These are phyloP conservation scores for Gerris lacustris DNA, from an alignment of 2,888 invertebrate species.

Conservation along the genomic window DNA sequence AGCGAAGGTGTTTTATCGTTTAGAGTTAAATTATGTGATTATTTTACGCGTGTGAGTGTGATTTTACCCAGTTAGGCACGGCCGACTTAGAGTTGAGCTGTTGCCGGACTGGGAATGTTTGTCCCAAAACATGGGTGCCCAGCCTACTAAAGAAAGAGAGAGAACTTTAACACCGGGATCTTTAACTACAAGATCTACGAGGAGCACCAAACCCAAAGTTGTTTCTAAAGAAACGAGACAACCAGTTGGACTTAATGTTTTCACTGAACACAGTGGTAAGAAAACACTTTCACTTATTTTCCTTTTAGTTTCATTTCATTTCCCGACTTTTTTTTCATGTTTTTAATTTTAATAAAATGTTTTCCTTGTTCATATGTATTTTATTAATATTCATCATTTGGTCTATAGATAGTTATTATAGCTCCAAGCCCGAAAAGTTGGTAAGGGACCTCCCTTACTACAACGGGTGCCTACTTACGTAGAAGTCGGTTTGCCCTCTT, in stretches of 20 bases:
- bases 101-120: slow-evolving; percentile 33
- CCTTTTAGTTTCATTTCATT: slow-evolving; percentile 5
- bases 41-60: slow-evolving; percentile 7
- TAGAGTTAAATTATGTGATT: slow-evolving; percentile 10
- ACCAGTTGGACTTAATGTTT: slow-evolving; percentile 71
- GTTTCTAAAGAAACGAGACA: slow-evolving; percentile 71
- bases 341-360: neutral
- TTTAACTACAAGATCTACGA: slow-evolving; percentile 35
- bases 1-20: neutral
- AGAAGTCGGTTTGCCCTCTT: too few relatives aligned
- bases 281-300: slow-evolving; percentile 27
- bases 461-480: too few relatives aligned
- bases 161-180: slow-evolving; percentile 56
- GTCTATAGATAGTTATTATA: too few relatives aligned
- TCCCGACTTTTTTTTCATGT: slow-evolving; percentile 7
- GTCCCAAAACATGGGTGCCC: slow-evolving; percentile 67
- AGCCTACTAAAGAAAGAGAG: slow-evolving; percentile 83
- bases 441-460: too few relatives aligned
- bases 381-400: too few relatives aligned
- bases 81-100: slow-evolving; percentile 23
- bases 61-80: slow-evolving; percentile 19
- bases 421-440: too few relatives aligned
- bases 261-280: slow-evolving; percentile 89
- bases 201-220: slow-evolving; percentile 42
- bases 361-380: too few relatives aligned